These are phyloP conservation scores for Teleogryllus oceanicus DNA, from an alignment of 2,888 invertebrate genomes.

Conservation along the genomic window DNA sequence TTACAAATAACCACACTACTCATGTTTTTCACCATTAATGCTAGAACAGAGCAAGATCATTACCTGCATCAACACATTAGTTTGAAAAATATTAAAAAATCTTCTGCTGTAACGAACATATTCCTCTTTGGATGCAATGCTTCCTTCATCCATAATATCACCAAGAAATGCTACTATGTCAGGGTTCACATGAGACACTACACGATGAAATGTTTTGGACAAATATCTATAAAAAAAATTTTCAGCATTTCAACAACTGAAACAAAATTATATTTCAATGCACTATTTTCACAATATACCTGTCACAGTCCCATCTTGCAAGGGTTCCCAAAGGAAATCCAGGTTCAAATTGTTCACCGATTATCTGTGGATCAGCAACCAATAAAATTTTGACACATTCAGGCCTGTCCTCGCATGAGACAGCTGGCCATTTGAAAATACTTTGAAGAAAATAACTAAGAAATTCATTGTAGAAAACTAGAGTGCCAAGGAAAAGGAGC, in stretches of 20 bases:
- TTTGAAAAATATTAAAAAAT: conserved; percentile 63
- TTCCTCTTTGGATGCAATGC: conserved; percentile 65
- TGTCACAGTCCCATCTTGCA: conserved; percentile 83
- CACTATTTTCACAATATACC: conserved; percentile 52
- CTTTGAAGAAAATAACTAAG: conserved; percentile 53
- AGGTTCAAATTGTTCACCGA: conserved; percentile 73
- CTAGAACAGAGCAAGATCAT: not conserved
- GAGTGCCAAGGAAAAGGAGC: conserved; percentile 24
- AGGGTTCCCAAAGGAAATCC: conserved; percentile 63
- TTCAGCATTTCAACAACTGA: not conserved
- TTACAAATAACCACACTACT: too few relatives aligned
- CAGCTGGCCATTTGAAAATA: conserved; percentile 50
- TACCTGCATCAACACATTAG: conserved; percentile 31
- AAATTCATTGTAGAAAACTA: conserved; percentile 56
- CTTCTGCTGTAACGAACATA: conserved; percentile 72
- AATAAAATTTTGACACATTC: conserved; percentile 63
- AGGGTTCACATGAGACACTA: conserved; percentile 68
- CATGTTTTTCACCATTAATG: too few relatives aligned
- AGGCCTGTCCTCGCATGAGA: conserved; percentile 46
- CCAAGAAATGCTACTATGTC: conserved; percentile 87
- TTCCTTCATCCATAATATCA: conserved; percentile 93
- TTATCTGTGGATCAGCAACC: conserved; percentile 89
- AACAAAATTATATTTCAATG: not conserved
- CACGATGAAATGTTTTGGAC: conserved; percentile 70
- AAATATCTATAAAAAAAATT: conserved; percentile 63